Evolutionary conservation across 2,888 invertebrate genomes (phyloP).

Genomic region (Euplexia lucipara): DNA sequence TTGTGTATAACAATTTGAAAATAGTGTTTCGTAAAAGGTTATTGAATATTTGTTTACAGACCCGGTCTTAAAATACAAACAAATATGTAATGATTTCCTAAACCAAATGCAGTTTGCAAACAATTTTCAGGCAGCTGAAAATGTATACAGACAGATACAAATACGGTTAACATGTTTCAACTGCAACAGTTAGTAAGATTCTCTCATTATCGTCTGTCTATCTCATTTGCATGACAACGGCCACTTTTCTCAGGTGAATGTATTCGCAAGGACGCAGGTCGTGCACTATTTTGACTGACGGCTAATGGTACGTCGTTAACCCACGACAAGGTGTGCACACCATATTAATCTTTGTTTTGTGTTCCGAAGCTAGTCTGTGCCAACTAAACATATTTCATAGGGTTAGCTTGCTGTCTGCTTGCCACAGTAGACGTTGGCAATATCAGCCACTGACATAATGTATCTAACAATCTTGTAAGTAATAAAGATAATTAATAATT

Average conservation of each 20-base stretch:
- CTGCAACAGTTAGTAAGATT: constrained; percentile 32
- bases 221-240: constrained; percentile 59
- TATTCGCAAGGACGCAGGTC: constrained; percentile 59
- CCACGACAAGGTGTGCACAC: constrained; percentile 37
- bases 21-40: too few relatives aligned
- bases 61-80: background rate
- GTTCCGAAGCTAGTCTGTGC: constrained; percentile 10
- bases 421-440: background rate
- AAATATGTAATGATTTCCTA: background rate
- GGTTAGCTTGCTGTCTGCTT: background rate
- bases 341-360: constrained; percentile 48
- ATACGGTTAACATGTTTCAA: constrained; percentile 21
- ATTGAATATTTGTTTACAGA: background rate
- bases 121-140: constrained; percentile 19
- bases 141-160: constrained; percentile 9
- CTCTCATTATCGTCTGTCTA: constrained; percentile 37
- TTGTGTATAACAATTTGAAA: too few relatives aligned
- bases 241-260: constrained; percentile 51
- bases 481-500: background rate
- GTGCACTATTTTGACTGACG: constrained; percentile 54
- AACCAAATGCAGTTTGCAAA: constrained; percentile 8
- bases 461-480: background rate
- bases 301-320: constrained; percentile 47
- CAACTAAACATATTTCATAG: constrained; percentile 31
- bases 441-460: background rate